Conservation (phyloP, 1,140 invertebrate species). For the Linepithema humile region DNA sequence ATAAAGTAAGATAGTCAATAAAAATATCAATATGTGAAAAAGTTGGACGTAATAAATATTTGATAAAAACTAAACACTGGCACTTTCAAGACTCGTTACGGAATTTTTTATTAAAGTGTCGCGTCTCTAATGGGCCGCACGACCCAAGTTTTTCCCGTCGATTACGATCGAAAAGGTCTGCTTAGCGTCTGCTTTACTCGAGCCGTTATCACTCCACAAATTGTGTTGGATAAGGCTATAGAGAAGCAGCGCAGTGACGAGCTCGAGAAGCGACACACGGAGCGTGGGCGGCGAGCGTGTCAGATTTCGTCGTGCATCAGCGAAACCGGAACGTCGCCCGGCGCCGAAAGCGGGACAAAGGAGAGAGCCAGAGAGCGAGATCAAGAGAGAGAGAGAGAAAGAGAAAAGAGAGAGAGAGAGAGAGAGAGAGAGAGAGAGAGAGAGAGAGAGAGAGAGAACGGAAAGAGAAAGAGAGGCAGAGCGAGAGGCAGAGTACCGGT, state of each 20-base stretch:
- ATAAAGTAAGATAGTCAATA: not conserved
- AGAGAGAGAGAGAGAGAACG: not conserved
- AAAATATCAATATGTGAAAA: not conserved
- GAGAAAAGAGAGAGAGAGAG: not conserved
- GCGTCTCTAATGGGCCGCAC: not conserved
- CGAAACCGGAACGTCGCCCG: constrained; percentile 27
- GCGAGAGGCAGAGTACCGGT: not conserved
- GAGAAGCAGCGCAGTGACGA: constrained; percentile 3
- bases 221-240: constrained; percentile 20
- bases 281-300: constrained; percentile 14
- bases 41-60: not conserved
- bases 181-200: not conserved
- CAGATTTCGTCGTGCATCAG: constrained; percentile 44
- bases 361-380: not conserved
- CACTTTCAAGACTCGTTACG: not conserved
- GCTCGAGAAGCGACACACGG: constrained; percentile 33
- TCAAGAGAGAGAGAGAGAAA: not conserved
- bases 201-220: constrained; percentile 15
- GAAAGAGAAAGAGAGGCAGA: not conserved
- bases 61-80: not conserved
- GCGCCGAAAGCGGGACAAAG: constrained; percentile 37
- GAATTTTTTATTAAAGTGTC: not conserved
- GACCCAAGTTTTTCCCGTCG: not conserved
- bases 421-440: not conserved
- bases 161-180: not conserved